A percentile compares a stretch with the other conserved stretches of the same genome.
phyloP scores from a whole-genome alignment of 1,140 invertebrate genomes.

The Drosophila pallidifrons region DNA sequence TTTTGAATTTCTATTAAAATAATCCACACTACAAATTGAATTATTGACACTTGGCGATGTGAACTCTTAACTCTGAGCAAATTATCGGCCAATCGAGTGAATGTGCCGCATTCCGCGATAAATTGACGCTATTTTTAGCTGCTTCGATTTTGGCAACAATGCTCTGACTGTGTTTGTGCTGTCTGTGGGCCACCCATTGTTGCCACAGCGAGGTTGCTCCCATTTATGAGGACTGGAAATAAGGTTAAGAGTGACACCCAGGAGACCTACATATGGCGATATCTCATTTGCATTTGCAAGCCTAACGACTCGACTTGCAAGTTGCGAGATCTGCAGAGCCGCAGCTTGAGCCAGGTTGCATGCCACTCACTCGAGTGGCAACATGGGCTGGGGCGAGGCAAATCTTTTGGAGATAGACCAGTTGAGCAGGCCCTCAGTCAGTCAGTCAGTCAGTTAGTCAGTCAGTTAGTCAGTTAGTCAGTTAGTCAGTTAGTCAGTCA shows the following conservation, averaged over 20 bases:
- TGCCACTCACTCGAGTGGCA: constrained; percentile 25
- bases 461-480: constrained; percentile 43
- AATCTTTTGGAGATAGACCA: constrained; percentile 37
- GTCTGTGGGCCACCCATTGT: constrained; percentile 62
- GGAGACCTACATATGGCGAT: constrained; percentile 73
- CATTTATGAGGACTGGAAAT: constrained; percentile 73
- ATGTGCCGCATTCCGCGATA: not conserved
- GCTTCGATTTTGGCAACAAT: not conserved
- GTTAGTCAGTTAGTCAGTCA: constrained; percentile 45
- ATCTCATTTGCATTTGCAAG: constrained; percentile 70
- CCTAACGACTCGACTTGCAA: constrained; percentile 49
- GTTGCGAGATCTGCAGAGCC: constrained; percentile 7
- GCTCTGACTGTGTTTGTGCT: not conserved
- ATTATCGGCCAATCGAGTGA: not conserved
- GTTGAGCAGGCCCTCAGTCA: constrained; percentile 21
- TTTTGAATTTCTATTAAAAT: not conserved
- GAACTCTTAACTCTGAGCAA: not conserved
- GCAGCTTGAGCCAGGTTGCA: constrained; percentile 10
- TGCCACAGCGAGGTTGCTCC: constrained; percentile 43
- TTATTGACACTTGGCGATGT: not conserved
- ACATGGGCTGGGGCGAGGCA: constrained; percentile 27
- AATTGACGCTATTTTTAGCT: constrained; percentile 1
- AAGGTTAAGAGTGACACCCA: constrained; percentile 80
- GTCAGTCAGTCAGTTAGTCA: constrained; percentile 35
- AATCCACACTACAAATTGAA: not conserved